Evolutionary conservation across 2,797 vertebrate genomes (phyloP), one percentile per base, ranked within the genome.

Genomic region (Microctenopoma stevenorrisi): DNA sequence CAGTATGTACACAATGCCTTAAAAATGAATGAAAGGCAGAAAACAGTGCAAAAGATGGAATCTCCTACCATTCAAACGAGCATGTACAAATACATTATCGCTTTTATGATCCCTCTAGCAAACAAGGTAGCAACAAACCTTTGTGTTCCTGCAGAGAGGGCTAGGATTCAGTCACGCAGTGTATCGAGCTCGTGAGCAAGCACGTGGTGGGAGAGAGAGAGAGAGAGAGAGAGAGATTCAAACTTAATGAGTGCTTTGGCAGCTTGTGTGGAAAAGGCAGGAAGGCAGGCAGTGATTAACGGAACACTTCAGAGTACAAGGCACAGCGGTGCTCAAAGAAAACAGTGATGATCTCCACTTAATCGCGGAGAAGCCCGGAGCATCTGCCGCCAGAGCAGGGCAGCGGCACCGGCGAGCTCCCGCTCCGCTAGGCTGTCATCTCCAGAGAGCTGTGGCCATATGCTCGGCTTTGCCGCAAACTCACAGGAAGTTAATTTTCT

Each of bases 311-410:
- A 96, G 97, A 98, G 96, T 99, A 98, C 97, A 98, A 98, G 97
- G 96, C 97, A 97, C 97, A 98, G 97, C 96, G 96, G 97, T 97
- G 96, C 97, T 98, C 97, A 99, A 97, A 98, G 97, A 98, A 98
- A 99, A 99, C 98, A 99, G 97, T 97, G 96, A 99, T 99, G 98
- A 99, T 99, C 97, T 98, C 96, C 97, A 98, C 97, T 99, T 99
- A 99, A 99, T 99, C 97, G 98, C 96, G 95, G 97, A 96, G 97
- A 98, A 98, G 96, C 98, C 97, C 97, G 96, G 95, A 98, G 97
- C 98, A 99, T 99, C 98, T 99, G 98, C 96, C 96, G 96, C 94
- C 91, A 84, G 94, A 96, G 95, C 94, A 96, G 95, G 96, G 94
- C 95, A 94, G 93, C 95, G 95, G 96, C 95, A 95, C 95, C 95